Evolutionary conservation across 1,140 invertebrate species (phyloP), one percentile per base, ranked within the genome.

Genomic region (Calosoma granatense): DNA sequence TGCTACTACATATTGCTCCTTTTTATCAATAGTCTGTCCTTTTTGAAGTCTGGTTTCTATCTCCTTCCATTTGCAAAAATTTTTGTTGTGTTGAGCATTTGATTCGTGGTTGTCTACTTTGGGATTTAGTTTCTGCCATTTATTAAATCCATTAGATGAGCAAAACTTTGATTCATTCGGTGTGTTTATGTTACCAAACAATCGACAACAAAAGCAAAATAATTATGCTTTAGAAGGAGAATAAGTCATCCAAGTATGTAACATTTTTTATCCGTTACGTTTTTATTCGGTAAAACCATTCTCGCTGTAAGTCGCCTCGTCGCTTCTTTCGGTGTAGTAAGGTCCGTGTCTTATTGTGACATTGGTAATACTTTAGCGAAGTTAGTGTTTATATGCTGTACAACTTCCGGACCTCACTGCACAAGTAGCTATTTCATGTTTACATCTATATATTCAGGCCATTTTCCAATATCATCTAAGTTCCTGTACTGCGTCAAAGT

Each of bases 381-480:
- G 26, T 30, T 14, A 14, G 26, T 14, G 14, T 30, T 14, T 14
- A 30, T 6, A 30, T 30, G 4, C 14, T 30, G 4, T 6, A 30
- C 14, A 6, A 14, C 26, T 6, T 6, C 4, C 6, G 26, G 26
- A 30, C 26, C 26, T 30, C 14, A 14, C 4, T 14, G 4, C 14
- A 30, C 26, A 4, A 30, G 14, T 6, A 30, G 14, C 14, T 6
- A 4, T 30, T 14, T 30, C 14, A 14, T 30, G 14, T 30, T 4
- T 4, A 6, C 26, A 14, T 30, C 26, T 6, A 53, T 20, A 4
- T 14, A 6, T 4, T n/a, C 12, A 53, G 52, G 52, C 21, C 52
- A 53, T 53, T 20, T 20, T 21, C 52, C 52, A 53, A 53, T 53
- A 53, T 53, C 52, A 3, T 22, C 22, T n/a, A n/a, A n/a, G n/a